Evolutionary conservation across 2,113 vertebrate genomes (phyloP).

Genomic region (Urocolius indicus): DNA sequence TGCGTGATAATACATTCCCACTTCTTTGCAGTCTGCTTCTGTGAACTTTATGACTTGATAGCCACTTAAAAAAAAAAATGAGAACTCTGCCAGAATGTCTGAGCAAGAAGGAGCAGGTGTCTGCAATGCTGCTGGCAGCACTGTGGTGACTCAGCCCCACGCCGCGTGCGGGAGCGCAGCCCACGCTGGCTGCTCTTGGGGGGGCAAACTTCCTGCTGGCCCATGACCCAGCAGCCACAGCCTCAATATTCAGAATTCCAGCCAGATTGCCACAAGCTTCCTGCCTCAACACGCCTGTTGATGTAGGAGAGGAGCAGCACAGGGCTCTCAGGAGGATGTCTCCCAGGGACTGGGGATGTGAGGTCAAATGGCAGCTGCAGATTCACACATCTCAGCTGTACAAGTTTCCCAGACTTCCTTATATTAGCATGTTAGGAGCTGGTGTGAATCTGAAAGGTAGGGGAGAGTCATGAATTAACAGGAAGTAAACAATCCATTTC

Average conservation of each 20-base stretch:
- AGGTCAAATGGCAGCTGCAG: neutral
- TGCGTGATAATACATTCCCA: neutral
- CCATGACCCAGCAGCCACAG: neutral
- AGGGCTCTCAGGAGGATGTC: neutral
- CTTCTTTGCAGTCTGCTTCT: neutral
- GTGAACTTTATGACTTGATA: neutral
- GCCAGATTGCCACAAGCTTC: neutral
- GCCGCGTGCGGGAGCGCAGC: neutral
- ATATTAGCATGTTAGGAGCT: rapidly evolving
- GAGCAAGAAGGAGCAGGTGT: neutral
- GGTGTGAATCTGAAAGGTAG: neutral
- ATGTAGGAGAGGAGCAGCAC: neutral
- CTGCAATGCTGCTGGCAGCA: neutral
- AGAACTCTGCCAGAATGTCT: neutral
- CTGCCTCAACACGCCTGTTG: rapidly evolving
- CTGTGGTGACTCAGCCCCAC: rapidly evolving
- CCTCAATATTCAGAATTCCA: rapidly evolving
- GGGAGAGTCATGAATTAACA: neutral
- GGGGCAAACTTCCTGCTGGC: neutral
- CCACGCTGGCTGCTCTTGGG: rapidly evolving
- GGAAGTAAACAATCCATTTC: neutral
- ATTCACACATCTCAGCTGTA: neutral
- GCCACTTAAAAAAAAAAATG: neutral
- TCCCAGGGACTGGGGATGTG: rapidly evolving
- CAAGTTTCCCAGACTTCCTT: neutral